Conservation (phyloP, 2,888 invertebrate genomes). For the Hyalella azteca region DNA sequence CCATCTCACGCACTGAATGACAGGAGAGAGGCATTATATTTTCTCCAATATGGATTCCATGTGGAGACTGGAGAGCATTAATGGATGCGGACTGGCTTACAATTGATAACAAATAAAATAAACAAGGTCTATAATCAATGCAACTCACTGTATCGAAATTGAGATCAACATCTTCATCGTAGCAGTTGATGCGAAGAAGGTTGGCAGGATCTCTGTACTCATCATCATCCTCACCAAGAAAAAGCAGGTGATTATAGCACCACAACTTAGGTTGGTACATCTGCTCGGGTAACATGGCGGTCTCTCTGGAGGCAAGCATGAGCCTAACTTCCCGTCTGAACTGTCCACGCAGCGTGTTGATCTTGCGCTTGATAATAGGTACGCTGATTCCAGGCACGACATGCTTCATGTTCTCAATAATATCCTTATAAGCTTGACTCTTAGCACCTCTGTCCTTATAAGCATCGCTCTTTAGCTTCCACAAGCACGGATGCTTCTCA, state of each 20-base stretch:
- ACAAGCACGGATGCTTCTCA: constrained; percentile 19
- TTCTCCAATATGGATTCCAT: no score
- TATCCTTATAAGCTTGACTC: not conserved
- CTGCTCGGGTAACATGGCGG: not conserved
- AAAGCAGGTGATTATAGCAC: constrained; percentile 19
- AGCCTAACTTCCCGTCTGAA: constrained; percentile 3
- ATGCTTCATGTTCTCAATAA: not conserved
- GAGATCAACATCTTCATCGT: not conserved
- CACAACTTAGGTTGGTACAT: constrained; percentile 1
- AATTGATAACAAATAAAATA: no score
- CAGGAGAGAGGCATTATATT: no score
- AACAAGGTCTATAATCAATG: no score
- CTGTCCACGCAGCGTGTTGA: constrained; percentile 26
- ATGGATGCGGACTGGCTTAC: no score
- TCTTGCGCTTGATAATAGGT: constrained; percentile 22
- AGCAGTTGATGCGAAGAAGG: not conserved
- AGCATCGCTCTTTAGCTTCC: constrained; percentile 1
- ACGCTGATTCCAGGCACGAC: constrained; percentile 10
- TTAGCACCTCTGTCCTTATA: constrained; percentile 6
- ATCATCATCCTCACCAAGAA: not conserved
- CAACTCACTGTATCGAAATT: not conserved
- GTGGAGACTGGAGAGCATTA: no score
- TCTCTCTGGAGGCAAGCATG: not conserved
- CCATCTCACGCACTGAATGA: no score
- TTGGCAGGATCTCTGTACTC: not conserved